Base-by-base conservation (phyloP, 2,113 vertebrate genomes). In the Sorex fumeus region DNA sequence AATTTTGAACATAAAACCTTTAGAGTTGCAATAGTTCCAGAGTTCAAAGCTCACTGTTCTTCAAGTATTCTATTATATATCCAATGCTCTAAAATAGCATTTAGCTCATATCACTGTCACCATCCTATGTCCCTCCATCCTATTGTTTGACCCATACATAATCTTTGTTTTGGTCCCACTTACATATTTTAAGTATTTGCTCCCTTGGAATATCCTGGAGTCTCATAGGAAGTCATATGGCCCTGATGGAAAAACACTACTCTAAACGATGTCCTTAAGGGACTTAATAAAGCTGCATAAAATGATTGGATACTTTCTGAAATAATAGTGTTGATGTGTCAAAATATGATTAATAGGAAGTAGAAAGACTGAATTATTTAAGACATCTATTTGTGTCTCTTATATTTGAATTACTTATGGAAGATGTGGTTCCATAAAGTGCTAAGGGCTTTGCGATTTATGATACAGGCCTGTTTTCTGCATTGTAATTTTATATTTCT, bases 351-450 rank as follows among this genome's bases (percentile, higher is more conserved):
- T 66, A 91, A 36, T 34, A 70, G 1, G 76, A 76, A 69, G 28
- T 18, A 25, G 19, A 71, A 84, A 72, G 45, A 27, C 1, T 23
- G 6, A 72, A 45, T n/a, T 27, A 7, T 36, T 62, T 80, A 47
- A 74, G 4, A 62, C 8, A 66, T 76, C 6, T 40, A 50, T 62
- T 36, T 8, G 19, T 2, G 34, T 50, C 6, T 69, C 90, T 32
- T 25, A 36, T 34, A 10, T 87, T 80, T 87, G 16, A 87, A 76
- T 80, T 66, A 77, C 27, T 78, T 71, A 66, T 64, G 81, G 88
- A 43, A 88, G 4, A 19, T 36, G 1, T 40, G 50, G 6, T 36
- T 34, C 28, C 53, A 43, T 84, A 71, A 71, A 4, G 75, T 32
- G 5, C 66, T 64, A 9, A 34, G 70, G 28, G 1, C 9, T n/a